These are phyloP conservation scores for Coluber constrictor DNA, from an alignment of 2,797 vertebrate genomes.

Conservation along the genomic window DNA sequence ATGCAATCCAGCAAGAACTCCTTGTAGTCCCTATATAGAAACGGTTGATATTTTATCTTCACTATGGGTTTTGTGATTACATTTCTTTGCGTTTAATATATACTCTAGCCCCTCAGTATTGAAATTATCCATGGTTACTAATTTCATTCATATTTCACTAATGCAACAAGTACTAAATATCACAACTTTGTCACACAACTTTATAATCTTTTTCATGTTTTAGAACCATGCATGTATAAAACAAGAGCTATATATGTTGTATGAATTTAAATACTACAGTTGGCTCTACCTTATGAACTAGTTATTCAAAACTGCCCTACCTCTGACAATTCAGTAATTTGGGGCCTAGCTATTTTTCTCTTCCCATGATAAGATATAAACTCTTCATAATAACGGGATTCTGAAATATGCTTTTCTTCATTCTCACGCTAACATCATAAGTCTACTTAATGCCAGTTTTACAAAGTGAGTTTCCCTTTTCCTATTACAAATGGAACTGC, in stretches of 20 bases:
- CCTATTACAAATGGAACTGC: not conserved
- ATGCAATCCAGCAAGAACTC: not conserved
- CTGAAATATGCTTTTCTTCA: not conserved
- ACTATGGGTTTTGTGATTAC: not conserved
- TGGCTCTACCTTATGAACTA: not conserved
- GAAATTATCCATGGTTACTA: not conserved
- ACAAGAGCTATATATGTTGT: not conserved
- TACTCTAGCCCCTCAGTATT: not conserved
- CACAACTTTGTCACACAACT: not conserved
- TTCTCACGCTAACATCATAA: not conserved
- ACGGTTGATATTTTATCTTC: not conserved
- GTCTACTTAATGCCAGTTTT: not conserved
- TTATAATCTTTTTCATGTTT: not conserved
- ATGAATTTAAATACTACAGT: not conserved
- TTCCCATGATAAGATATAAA: not conserved
- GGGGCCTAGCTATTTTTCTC: not conserved
- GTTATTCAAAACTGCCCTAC: not conserved
- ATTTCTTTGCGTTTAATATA: not conserved
- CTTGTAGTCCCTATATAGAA: not conserved
- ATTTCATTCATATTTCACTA: not conserved
- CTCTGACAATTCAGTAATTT: not conserved
- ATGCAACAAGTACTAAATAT: not conserved
- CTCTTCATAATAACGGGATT: not conserved
- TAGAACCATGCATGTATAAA: not conserved
- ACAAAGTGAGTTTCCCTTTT: not conserved